Base-by-base conservation (phyloP, 2,113 vertebrate species). In the Todiramphus saurophagus region DNA sequence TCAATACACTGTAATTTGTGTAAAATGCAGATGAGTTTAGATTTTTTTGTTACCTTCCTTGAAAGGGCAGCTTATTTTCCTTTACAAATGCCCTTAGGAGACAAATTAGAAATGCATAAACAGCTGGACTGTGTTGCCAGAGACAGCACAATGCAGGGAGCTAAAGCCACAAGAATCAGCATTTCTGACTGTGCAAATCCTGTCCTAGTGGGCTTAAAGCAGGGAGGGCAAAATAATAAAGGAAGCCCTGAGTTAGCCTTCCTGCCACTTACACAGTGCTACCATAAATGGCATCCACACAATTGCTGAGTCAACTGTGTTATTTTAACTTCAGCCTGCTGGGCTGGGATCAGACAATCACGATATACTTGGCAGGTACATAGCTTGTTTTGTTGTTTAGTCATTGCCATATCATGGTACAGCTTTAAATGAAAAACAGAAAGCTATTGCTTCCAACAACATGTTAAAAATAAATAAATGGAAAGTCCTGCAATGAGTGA, bases 151-250 rank as follows among this genome's bases (percentile, higher is more conserved):
- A 87, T 50, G 66, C 56, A 60, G 33, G 60, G 46, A 96, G 37
- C 8, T 53, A 66, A 93, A 96, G 83, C 48, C 75, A 83, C 75
- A 79, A 82, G 72, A 90, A 95, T 92, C 93, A 94, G 78, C 85
- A 68, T 74, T 96, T 97, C 77, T 95, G 58, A 88, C 41, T 59
- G 56, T 92, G 81, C 64, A 95, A 96, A 94, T 96, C 88, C 86
- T 74, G 58, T 90, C 70, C 81, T 94, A n/a, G 53, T 48, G 55
- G 77, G 77, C 43, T 84, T 83, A 93, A 81, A 88, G 77, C 51
- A 75, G 21, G 8, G 60, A 93, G 37, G 50, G 48, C 62, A 94
- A 95, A 89, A 90, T 75, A 64, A 82, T 80, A 83, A 89, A 90
- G 62, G 41, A 90, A 88, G 5, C 30, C 62, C 44, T 84, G 81